These are phyloP conservation scores for Dinoponera quadriceps DNA, from an alignment of 1,140 invertebrate species.

Conservation along the genomic window DNA sequence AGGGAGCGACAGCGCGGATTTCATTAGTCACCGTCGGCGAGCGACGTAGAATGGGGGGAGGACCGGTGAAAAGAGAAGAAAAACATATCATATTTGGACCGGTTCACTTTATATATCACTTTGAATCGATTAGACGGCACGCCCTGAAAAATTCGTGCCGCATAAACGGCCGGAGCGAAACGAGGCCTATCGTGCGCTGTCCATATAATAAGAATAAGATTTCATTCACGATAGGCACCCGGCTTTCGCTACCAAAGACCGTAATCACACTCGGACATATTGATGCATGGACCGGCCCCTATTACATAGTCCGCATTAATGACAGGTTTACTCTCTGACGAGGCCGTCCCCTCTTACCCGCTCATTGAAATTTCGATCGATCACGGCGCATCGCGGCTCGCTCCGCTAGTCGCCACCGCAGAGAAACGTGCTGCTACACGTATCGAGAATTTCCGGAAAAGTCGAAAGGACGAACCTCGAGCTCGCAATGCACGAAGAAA, in stretches of 20 bases:
- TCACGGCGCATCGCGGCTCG: background rate
- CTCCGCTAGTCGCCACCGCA: background rate
- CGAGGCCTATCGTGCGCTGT: slow-evolving; percentile 38
- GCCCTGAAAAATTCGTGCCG: slow-evolving; percentile 47
- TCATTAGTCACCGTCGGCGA: too few species aligned
- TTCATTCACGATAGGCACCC: slow-evolving; percentile 75
- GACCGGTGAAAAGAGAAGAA: slow-evolving; percentile 36
- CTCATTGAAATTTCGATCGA: slow-evolving; percentile 71
- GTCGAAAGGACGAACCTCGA: background rate
- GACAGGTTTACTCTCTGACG: slow-evolving; percentile 61
- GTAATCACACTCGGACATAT: slow-evolving; percentile 75
- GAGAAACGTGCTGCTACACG: slow-evolving; percentile 35
- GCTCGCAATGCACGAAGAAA: too few species aligned
- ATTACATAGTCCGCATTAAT: slow-evolving; percentile 68
- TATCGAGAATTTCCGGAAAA: slow-evolving; percentile 21
- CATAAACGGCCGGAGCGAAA: slow-evolving; percentile 50
- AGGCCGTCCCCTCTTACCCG: slow-evolving; percentile 39
- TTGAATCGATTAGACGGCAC: slow-evolving; percentile 66
- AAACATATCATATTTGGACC: slow-evolving; percentile 56
- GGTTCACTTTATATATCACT: slow-evolving; percentile 66
- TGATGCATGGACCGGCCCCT: slow-evolving; percentile 70
- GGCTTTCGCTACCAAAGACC: slow-evolving; percentile 71
- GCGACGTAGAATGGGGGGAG: too few species aligned
- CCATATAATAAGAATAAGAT: slow-evolving; percentile 72
- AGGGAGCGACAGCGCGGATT: too few species aligned